These are phyloP conservation scores for Hesperia comma DNA, from an alignment of 2,888 invertebrate genomes.

Conservation along the genomic window DNA sequence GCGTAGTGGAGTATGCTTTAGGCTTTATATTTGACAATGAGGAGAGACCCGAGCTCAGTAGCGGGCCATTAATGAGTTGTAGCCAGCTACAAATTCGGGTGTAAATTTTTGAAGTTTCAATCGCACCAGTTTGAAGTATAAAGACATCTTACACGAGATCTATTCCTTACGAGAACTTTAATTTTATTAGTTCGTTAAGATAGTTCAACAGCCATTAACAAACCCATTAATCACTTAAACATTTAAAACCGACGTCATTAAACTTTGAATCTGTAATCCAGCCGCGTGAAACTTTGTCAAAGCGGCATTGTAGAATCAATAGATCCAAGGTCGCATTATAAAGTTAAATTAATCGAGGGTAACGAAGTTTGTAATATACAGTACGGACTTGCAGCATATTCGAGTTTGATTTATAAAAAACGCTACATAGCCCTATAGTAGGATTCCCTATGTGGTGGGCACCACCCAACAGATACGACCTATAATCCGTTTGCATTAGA, in stretches of 20 bases:
- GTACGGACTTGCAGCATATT: neutral
- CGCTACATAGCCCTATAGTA: too few relatives aligned
- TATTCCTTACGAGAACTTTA: neutral
- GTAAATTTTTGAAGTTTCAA: too few relatives aligned
- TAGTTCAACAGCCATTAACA: slow-evolving; percentile 3
- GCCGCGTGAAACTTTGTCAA: slow-evolving; percentile 19
- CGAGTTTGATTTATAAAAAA: neutral
- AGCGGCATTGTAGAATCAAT: slow-evolving; percentile 9
- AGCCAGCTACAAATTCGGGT: too few relatives aligned
- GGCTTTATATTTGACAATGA: too few relatives aligned
- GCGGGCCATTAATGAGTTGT: too few relatives aligned
- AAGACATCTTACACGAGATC: too few relatives aligned
- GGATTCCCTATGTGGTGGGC: too few relatives aligned
- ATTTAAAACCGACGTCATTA: slow-evolving; percentile 20
- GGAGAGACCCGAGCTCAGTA: too few relatives aligned
- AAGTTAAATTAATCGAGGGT: slow-evolving; percentile 10
- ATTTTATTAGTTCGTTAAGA: neutral
- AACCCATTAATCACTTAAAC: slow-evolving; percentile 8
- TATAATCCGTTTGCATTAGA: too few relatives aligned
- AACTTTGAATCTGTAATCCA: slow-evolving; percentile 27
- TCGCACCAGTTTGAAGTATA: too few relatives aligned
- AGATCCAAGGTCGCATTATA: slow-evolving; percentile 16
- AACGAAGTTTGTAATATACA: neutral
- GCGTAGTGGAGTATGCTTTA: too few relatives aligned
- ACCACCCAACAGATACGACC: too few relatives aligned